A percentile compares a stretch with the other conserved stretches of the same genome.
Evolutionary conservation across 2,797 vertebrate species (phyloP).

Genomic region (Dryobates pubescens): DNA sequence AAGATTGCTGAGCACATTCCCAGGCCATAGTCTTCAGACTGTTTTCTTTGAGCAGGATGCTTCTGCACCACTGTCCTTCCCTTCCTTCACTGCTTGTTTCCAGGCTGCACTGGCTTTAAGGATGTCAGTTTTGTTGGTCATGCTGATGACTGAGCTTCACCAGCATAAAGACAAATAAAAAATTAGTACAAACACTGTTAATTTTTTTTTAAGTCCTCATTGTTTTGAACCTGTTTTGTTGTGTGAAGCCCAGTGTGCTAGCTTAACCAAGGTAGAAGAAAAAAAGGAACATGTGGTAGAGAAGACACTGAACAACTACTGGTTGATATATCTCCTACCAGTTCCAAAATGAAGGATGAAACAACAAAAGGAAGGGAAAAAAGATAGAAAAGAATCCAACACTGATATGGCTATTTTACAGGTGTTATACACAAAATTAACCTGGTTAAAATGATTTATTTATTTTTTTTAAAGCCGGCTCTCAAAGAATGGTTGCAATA

Average conservation of each 20-base stretch:
- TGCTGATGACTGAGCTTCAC: neutral
- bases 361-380: neutral
- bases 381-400: neutral
- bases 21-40: neutral
- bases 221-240: neutral
- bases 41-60: neutral
- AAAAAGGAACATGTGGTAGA: neutral
- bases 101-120: neutral
- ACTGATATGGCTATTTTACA: neutral
- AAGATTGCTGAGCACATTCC: neutral
- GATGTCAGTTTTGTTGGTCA: neutral
- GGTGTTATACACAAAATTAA: neutral
- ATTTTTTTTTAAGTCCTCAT: neutral
- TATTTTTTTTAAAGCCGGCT: neutral
- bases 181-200: neutral
- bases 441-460: neutral
- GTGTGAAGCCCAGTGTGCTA: neutral
- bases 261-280: neutral
- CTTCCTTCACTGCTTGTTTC: neutral
- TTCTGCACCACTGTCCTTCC: neutral
- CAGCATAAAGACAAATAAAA: neutral
- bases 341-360: neutral
- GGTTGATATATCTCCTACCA: fast-evolving
- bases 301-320: neutral
- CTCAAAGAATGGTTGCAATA: neutral